phyloP scores from a whole-genome alignment of 2,888 invertebrate genomes.

The Stenoptilia bipunctidactyla region DNA sequence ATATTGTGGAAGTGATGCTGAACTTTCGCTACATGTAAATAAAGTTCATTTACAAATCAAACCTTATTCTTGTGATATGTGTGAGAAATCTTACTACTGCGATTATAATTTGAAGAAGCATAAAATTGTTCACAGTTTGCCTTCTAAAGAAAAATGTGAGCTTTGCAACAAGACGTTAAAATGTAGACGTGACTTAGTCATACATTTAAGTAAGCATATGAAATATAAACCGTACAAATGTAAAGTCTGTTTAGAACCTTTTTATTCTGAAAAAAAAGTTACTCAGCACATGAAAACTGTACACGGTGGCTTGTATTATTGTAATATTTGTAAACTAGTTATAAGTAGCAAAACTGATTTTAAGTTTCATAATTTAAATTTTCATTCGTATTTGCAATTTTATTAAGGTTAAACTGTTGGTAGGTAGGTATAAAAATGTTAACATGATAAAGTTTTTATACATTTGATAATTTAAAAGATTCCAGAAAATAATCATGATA shows the following conservation, averaged over 20 bases:
- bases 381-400: slow-evolving; percentile 38
- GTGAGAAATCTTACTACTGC: slow-evolving; percentile 49
- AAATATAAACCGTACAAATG: slow-evolving; percentile 44
- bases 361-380: slow-evolving; percentile 30
- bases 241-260: slow-evolving; percentile 35
- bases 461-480: no score
- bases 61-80: slow-evolving; percentile 57
- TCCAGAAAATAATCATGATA: no score
- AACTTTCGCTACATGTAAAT: slow-evolving; percentile 50
- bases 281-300: slow-evolving; percentile 34
- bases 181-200: slow-evolving; percentile 40
- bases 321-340: slow-evolving; percentile 41
- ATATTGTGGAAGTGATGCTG: slow-evolving; percentile 38
- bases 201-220: slow-evolving; percentile 52
- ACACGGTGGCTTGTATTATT: slow-evolving; percentile 47
- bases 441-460: no score
- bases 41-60: slow-evolving; percentile 56
- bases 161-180: slow-evolving; percentile 44
- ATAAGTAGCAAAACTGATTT: slow-evolving; percentile 33
- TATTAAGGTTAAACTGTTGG: background rate
- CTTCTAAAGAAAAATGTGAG: slow-evolving; percentile 35
- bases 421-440: no score
- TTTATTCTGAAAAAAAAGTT: slow-evolving; percentile 35
- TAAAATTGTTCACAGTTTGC: slow-evolving; percentile 38
- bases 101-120: slow-evolving; percentile 42